Evolutionary conservation across 2,797 vertebrate species (phyloP), one percentile per base, ranked within the genome.

Genomic region (Echeneis naucrates): DNA sequence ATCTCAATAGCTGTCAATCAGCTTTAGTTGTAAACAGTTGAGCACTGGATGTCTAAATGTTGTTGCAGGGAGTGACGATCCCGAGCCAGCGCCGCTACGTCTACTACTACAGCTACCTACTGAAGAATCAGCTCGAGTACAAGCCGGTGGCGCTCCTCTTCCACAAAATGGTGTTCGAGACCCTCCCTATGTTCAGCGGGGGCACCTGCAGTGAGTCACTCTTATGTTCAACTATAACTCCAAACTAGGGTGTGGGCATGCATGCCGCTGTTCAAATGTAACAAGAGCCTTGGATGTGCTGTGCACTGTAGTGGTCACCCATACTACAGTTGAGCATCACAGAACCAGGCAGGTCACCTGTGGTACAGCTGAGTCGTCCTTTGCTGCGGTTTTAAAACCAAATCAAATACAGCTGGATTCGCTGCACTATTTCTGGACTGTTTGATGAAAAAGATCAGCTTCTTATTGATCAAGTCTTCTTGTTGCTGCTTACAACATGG

Each of bases 101-200:
- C 73, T 96, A 96, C 94, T 99, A 99, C 93, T 99, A 99, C 94
- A 99, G 96, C 95, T 96, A 97, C 95, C 96, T 99, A 93, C 95
- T 99, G 95, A 99, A 98, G 94, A 96, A 99, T 89, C 96, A 96
- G 89, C 94, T 99, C 89, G 98, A 99, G 87, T 99, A 99, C 94
- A 97, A 97, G 95, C 98, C 98, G 59, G 96, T 99, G 94, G 97
- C 98, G 75, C 95, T 99, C 87, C 95, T 99, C 82, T 99, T 99
- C 95, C 97, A 99, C 95, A 99, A 99, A 94, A 99, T 99, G 97
- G 97, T 97, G 93, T 99, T 99, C 91, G 98, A 99, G 95, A 99
- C 98, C 79, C 96, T 98, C 94, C 98, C 98, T 75, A 99, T 99
- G 98, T 99, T 98, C 96, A 99, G 98, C 91, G 95, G 97, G 80